Base-by-base conservation (phyloP, 2,888 invertebrate species). In the Acrobasis suavella region DNA sequence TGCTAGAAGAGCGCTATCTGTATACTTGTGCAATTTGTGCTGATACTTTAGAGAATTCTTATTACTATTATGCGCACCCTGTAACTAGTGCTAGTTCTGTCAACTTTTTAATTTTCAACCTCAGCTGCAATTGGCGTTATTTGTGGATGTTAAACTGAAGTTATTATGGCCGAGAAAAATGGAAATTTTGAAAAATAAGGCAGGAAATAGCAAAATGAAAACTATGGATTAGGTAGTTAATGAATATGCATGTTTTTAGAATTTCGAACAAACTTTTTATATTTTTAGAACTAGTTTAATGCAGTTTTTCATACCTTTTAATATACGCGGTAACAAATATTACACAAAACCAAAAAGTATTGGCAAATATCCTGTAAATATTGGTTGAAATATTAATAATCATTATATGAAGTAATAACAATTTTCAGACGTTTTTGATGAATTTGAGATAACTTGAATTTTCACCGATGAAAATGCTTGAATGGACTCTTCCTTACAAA, bases 21-120 rank as follows among this genome's bases (percentile, higher is more conserved):
- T n/a, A n/a, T n/a, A n/a, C n/a, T n/a, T n/a, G n/a, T n/a, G n/a
- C n/a, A n/a, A n/a, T n/a, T n/a, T n/a, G n/a, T n/a, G n/a, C n/a
- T n/a, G n/a, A n/a, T n/a, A n/a, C 22, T 22, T 22, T 32, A 6
- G 2, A 6, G 2, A 32, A 32, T 2, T 32, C 7, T 32, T 7
- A 32, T 32, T 2, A 32, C 7, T 8, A 32, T 22, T 3, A 22
- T 5, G 7, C 2, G 42, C n/a, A 1, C n/a, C 3, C 6, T 46
- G 46, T 46, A 46, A 46, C 12, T 14, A 32, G 32, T 32, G 14
- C 46, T 14, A 46, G 46, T 46, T 46, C 46, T 46, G 46, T 46
- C n/a, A 14, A 10, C 12, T 46, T 46, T 46, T 62, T 52, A 52
- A 51, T 62, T 58, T 38, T 17, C 32, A 62, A 63, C 59, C 56